Percentiles rank a stretch among this genome's conserved stretches.
phyloP scores from a whole-genome alignment of 2,113 vertebrate species.

The Perognathus longimembris region DNA sequence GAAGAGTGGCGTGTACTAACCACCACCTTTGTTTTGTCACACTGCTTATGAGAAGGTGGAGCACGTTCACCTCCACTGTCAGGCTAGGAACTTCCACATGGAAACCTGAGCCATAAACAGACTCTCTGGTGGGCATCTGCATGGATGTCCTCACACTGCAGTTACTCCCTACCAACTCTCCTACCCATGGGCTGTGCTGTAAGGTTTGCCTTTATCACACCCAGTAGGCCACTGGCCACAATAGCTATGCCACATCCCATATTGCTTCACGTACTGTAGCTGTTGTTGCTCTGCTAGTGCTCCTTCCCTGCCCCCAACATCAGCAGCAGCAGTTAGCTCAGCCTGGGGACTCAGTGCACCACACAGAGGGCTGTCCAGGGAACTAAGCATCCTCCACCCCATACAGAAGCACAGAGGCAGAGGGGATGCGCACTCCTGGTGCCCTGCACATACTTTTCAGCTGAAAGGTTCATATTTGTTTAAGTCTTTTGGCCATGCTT shows the following conservation, averaged over 20 bases:
- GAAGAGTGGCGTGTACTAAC: background rate
- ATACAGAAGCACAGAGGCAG: background rate
- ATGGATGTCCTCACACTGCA: background rate
- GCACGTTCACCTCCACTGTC: background rate
- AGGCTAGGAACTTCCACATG: background rate
- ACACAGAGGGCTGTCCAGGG: background rate
- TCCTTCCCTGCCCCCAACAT: background rate
- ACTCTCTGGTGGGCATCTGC: background rate
- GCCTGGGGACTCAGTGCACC: background rate
- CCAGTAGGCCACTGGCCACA: background rate
- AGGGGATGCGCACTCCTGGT: background rate
- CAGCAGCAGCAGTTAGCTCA: background rate
- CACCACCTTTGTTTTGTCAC: background rate
- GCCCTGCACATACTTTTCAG: background rate
- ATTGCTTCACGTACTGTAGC: background rate
- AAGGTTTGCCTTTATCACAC: background rate
- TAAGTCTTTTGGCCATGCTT: background rate
- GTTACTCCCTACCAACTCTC: background rate
- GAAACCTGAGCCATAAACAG: background rate
- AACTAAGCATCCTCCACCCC: background rate
- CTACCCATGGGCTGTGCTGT: background rate
- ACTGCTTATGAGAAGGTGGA: background rate
- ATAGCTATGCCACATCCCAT: background rate
- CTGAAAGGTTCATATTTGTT: background rate
- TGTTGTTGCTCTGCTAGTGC: background rate